Evolutionary conservation across 92 coral and sea anemone genomes (phyloP), one percentile per base, ranked within the genome.

Genomic region (Phenganax subtilis): DNA sequence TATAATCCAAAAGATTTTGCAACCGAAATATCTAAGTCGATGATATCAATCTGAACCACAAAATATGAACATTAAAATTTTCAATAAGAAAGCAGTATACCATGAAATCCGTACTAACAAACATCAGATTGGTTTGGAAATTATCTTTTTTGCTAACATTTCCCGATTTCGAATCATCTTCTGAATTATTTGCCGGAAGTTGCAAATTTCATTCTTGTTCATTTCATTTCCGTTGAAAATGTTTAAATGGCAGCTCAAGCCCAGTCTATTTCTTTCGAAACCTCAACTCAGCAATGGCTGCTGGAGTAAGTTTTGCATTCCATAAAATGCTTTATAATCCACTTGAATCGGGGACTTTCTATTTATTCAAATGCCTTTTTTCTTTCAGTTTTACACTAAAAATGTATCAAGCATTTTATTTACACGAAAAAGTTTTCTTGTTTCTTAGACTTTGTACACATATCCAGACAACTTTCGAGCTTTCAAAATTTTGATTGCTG

Each of bases 381-480:
- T 15, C 20, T 28, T 52, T 54, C 52, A 17, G 54, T 74, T 10
- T 12, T 57, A 12, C 56, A 9, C n/a, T 82, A 12, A 69, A 20
- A 16, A 37, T 3, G 53, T 81, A 54, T 30, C 6, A 7, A 31
- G 8, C 6, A 5, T 20, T 57, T 51, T 56, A 30, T 54, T 20
- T 52, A 54, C 65, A 61, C 57, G 62, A 74, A 73, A 74, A 61
- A 77, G 83, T 75, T 72, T 25, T 65, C 57, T n/a, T 57, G 81
- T 62, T 74, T 59, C 51, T 57, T 81, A 93, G 98, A 89, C 89
- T 76, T 92, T 94, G 90, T 94, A 94, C 92, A 94, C 98, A 51
- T 94, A 94, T 72, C 97, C 93, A 71, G 98, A 94, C 54, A 91
- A 91, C 87, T 94, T 94, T 87, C 90, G 98, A 84, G 97, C 98